Conservation (phyloP, 2,888 invertebrate genomes). For the Stenoptilia bipunctidactyla region DNA sequence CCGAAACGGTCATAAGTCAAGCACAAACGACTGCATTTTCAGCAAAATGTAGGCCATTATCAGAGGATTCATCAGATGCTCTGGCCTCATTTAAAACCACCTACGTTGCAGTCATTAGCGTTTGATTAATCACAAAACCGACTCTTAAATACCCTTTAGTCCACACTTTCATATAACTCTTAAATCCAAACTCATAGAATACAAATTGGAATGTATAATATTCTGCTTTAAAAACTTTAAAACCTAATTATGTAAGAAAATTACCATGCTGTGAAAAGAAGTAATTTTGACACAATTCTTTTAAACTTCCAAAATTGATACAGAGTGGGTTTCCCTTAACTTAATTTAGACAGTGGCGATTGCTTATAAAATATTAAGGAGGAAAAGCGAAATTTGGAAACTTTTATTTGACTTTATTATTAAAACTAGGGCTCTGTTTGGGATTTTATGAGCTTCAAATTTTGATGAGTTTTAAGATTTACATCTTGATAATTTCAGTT, state of each 20-base stretch:
- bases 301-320: conserved; percentile 27
- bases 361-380: conserved; percentile 30
- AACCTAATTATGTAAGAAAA: background rate
- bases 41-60: no score
- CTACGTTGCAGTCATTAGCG: conserved; percentile 34
- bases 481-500: no score
- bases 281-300: background rate
- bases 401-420: no score
- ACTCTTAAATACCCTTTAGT: background rate
- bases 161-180: background rate
- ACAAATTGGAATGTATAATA: background rate
- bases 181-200: no score
- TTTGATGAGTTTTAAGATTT: no score
- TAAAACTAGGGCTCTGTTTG: no score
- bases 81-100: conserved; percentile 10
- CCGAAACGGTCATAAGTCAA: no score
- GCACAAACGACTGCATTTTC: no score
- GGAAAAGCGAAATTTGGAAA: no score
- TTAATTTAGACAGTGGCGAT: conserved; percentile 21
- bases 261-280: background rate
- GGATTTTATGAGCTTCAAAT: no score
- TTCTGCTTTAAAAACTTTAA: background rate
- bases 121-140: conserved; percentile 43
- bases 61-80: background rate
- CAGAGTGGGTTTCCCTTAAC: conserved; percentile 4